Evolutionary conservation across 2,888 invertebrate genomes (phyloP).

Genomic region (Drosophila prostipennis): DNA sequence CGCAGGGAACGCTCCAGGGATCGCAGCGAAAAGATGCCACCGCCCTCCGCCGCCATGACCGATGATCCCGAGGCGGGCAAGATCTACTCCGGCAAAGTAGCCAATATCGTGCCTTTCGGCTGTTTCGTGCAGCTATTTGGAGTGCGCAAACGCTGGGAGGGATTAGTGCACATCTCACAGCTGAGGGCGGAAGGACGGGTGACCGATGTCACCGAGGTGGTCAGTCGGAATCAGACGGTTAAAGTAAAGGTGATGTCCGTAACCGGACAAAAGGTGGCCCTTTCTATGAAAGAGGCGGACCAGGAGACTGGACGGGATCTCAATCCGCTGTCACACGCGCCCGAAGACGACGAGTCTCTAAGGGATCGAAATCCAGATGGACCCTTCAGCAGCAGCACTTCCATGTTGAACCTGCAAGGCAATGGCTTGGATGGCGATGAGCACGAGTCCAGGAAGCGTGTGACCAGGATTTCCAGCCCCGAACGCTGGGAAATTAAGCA

Average conservation of each 20-base stretch:
- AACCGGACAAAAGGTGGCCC: slow-evolving; percentile 96
- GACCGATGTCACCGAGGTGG: slow-evolving; percentile 96
- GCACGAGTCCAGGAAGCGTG: slow-evolving; percentile 91
- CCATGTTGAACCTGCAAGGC: slow-evolving; percentile 85
- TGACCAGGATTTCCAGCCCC: slow-evolving; percentile 96
- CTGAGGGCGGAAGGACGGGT: slow-evolving; percentile 96
- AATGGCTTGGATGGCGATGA: slow-evolving; percentile 90
- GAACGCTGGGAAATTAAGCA: slow-evolving; percentile 99
- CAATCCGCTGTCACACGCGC: slow-evolving; percentile 92
- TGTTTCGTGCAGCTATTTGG: slow-evolving; percentile 99
- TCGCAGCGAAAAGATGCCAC: slow-evolving; percentile 78
- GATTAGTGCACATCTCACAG: slow-evolving; percentile 98
- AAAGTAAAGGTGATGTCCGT: slow-evolving; percentile 96
- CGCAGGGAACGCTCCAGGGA: slow-evolving; percentile 42
- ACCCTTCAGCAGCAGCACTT: slow-evolving; percentile 87
- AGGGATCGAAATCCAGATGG: slow-evolving; percentile 95
- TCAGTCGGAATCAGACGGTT: slow-evolving; percentile 94
- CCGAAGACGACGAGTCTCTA: slow-evolving; percentile 85
- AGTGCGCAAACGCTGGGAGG: slow-evolving; percentile 95
- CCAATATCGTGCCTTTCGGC: slow-evolving; percentile 98
- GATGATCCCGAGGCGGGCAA: slow-evolving; percentile 92
- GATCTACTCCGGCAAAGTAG: slow-evolving; percentile 96
- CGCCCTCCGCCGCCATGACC: slow-evolving; percentile 84
- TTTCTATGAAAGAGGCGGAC: slow-evolving; percentile 99
- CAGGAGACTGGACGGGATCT: slow-evolving; percentile 97